phyloP scores from a whole-genome alignment of 1,140 invertebrate genomes.

The Apis florea region DNA sequence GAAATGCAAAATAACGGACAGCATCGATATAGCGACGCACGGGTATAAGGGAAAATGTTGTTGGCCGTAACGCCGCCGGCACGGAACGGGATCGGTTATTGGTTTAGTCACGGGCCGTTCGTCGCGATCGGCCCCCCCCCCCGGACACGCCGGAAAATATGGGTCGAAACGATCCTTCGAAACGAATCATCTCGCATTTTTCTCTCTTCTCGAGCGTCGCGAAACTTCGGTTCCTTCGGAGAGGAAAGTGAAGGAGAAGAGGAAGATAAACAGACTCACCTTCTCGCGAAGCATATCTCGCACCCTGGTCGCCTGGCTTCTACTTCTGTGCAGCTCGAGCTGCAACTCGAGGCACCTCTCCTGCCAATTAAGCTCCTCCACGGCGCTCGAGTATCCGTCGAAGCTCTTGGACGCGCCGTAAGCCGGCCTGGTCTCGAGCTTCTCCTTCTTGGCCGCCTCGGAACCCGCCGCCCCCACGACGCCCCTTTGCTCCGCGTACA shows the following conservation, averaged over 20 bases:
- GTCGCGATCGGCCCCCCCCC: constrained; percentile 59
- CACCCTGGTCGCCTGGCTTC: constrained; percentile 91
- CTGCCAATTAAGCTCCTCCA: constrained; percentile 87
- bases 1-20: neutral
- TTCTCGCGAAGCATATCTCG: constrained; percentile 92
- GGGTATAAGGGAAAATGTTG: constrained; percentile 16
- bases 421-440: constrained; percentile 62
- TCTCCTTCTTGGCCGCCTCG: constrained; percentile 69
- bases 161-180: neutral
- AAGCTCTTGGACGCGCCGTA: constrained; percentile 76
- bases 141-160: constrained; percentile 44
- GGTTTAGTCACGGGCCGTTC: constrained; percentile 71
- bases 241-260: neutral
- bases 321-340: constrained; percentile 89
- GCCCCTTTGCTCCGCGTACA: constrained; percentile 72
- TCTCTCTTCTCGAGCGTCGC: neutral
- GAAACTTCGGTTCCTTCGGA: neutral
- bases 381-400: constrained; percentile 74
- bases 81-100: constrained; percentile 62
- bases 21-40: neutral
- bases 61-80: constrained; percentile 34
- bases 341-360: constrained; percentile 91
- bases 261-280: constrained; percentile 79
- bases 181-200: neutral
- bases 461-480: constrained; percentile 32